Evolutionary conservation across 2,113 vertebrate species (phyloP).

Genomic region (Hippotragus niger): DNA sequence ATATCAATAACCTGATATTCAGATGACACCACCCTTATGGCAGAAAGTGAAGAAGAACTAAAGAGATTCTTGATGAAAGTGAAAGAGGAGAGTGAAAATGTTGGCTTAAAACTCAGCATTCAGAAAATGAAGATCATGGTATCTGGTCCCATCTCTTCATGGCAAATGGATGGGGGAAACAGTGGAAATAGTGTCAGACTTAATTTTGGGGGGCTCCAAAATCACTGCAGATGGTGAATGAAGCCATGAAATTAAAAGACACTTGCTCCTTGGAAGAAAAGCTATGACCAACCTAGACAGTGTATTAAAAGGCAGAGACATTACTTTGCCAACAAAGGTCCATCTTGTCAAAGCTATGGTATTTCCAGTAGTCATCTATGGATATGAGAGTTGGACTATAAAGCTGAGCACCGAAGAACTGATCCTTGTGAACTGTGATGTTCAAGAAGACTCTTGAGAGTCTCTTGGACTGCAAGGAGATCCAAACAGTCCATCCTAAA

Average conservation of each 20-base stretch:
- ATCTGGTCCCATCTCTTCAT: neutral
- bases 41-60: neutral
- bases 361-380: neutral
- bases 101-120: neutral
- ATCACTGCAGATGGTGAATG: neutral
- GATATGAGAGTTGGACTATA: neutral
- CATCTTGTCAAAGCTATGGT: neutral
- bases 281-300: neutral
- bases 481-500: neutral
- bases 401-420: accelerated
- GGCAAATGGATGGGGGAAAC: neutral
- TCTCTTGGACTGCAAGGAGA: neutral
- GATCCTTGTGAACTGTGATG: neutral
- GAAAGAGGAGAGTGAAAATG: neutral
- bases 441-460: neutral
- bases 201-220: neutral
- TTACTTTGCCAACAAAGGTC: neutral
- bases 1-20: neutral
- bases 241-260: neutral
- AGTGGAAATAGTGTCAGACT: neutral
- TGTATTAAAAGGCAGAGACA: neutral
- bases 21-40: neutral
- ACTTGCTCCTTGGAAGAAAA: neutral
- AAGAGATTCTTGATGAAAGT: neutral
- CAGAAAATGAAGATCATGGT: neutral